phyloP scores from a whole-genome alignment of 1,140 invertebrate genomes.

The Monochamus saltuarius region DNA sequence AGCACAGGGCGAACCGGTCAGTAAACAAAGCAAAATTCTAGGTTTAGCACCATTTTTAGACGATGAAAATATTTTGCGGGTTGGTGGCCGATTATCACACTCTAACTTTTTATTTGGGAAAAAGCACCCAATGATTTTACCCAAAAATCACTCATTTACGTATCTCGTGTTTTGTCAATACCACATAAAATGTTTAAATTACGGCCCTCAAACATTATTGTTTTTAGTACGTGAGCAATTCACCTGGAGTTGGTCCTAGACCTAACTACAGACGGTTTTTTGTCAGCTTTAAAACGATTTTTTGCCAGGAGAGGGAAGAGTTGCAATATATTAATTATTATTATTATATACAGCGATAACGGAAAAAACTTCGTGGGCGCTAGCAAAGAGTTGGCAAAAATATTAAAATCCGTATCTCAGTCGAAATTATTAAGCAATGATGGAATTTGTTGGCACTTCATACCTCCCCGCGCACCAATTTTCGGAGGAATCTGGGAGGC shows the following conservation, averaged over 20 bases:
- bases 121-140: too few species aligned
- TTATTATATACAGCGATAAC: constrained; percentile 5
- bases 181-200: constrained; percentile 5
- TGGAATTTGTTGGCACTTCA: too few species aligned
- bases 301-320: constrained; percentile 24
- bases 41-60: constrained; percentile 13
- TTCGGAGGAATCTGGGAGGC: not conserved
- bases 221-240: not conserved
- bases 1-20: not conserved
- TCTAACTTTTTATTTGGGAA: constrained; percentile 2
- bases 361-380: constrained; percentile 13
- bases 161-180: constrained; percentile 2
- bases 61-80: constrained; percentile 2
- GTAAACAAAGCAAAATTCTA: constrained; percentile 1
- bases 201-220: not conserved
- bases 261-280: constrained; percentile 37
- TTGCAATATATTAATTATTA: too few species aligned
- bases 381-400: not conserved
- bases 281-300: constrained; percentile 41
- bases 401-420: too few species aligned
- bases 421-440: too few species aligned
- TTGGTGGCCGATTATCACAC: constrained; percentile 14
- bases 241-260: constrained; percentile 44
- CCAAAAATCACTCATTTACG: constrained; percentile 9
- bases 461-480: not conserved